Evolutionary conservation across 2,888 invertebrate genomes (phyloP), one percentile per base, ranked within the genome.

Genomic region (Parnassius glacialis): DNA sequence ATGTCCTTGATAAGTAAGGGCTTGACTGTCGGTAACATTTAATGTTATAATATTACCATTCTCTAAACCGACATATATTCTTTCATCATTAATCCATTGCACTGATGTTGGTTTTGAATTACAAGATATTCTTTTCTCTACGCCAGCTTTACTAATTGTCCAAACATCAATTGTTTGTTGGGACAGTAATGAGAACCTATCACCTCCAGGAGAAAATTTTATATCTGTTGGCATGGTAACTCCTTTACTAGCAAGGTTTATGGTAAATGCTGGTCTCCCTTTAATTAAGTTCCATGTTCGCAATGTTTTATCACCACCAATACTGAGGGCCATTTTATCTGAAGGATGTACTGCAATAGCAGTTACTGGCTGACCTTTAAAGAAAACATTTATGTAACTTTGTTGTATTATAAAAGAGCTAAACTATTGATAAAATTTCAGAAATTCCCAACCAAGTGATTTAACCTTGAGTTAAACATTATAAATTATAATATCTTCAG

Each of bases 221-320:
- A 94, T 80, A 70, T 93, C 93, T 72, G 89, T 84, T 52, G 90
- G 84, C 75, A 85, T 71, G 52, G 87, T 82, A 55, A 92, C 88
- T 65, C 92, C 92, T 86, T 94, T 95, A 75, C 93, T 95, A 66
- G 94, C 94, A 44, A 98, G 89, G 82, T 98, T 97, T n/a, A 96
- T 96, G 1, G 96, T 95, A 81, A 96, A 98, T 0, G 98, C 98
- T 71, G 95, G 95, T 65, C 97, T 93, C 0, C 98, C 98, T 83
- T 97, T 98, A 1, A 98, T 92, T 66, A 99, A 92, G 90, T 99
- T 98, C 99, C 99, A 99, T 3, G 98, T 98, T 74, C 95, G 92
- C 53, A 99, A 83, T 7, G 96, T 95, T 70, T 94, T 94, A 84
- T 99, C 98, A 56, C 94, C 94, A 13, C 98, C 97, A 48, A 98